Evolutionary conservation across 2,113 vertebrate species (phyloP), one percentile per base, ranked within the genome.

Genomic region (Heterotis niloticus): DNA sequence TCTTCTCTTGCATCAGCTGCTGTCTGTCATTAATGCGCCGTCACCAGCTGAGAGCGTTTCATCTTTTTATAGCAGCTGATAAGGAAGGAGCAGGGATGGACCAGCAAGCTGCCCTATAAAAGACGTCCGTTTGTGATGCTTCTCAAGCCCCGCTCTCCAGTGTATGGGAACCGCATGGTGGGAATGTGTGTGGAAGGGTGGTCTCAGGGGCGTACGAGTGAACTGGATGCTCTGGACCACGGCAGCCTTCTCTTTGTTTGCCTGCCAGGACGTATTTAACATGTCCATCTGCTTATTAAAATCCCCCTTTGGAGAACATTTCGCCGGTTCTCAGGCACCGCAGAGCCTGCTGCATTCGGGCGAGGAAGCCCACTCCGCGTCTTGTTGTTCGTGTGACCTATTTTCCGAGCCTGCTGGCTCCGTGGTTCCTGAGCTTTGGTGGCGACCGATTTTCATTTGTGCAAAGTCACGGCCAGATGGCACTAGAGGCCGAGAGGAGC

Each of bases 381-480:
- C 73, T 79, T 66, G 23, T 56, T 70, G 60, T 54, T 75, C 75
- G 71, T 78, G 76, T 85, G 88, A 87, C 88, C 89, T 86, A 80
- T 87, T 91, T 87, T 77, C 77, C 52, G 78, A 80, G 82, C 79
- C 79, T 20, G 23, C 82, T 69, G 68, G 23, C 1, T 16, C 80
- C 18, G n/a, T n/a, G 0, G 59, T 81, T 82, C 81, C 86, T 29
- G 73, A 81, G 83, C 83, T 83, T 82, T 75, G 75, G 86, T 82
- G 84, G 80, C 81, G 79, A 78, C 79, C 29, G 66, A 80, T 88
- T 80, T 83, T 81, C 56, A 85, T 85, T 86, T 90, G 81, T 86
- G 86, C 87, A 78, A 81, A 85, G 86, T 88, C 85, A 85, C 83
- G 80, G 85, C 82, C 85, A 67, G 83, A 86, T 87, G 77, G 82